Conservation (phyloP, 2,888 invertebrate genomes). For the Scaptomyza polygonia region DNA sequence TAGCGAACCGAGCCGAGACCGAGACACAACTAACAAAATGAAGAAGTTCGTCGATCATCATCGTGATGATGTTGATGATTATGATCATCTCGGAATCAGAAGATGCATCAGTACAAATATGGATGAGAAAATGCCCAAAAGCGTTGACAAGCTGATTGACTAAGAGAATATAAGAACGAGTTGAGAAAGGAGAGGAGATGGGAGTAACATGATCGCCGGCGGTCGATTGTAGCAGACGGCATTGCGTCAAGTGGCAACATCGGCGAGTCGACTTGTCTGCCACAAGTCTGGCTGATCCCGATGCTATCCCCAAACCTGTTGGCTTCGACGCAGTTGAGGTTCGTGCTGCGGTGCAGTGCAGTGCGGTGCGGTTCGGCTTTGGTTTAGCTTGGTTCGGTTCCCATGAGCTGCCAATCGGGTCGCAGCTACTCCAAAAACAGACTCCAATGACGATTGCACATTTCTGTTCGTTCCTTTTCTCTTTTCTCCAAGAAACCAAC, state of each 20-base stretch:
- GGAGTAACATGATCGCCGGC: conserved; percentile 48
- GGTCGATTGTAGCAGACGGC: conserved; percentile 65
- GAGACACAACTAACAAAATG: conserved; percentile 53
- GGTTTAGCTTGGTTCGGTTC: conserved; percentile 33
- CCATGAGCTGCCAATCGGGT: conserved; percentile 67
- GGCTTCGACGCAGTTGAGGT: conserved; percentile 7
- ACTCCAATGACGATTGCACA: conserved; percentile 71
- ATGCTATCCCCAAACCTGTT: conserved; percentile 14
- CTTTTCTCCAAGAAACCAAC: conserved; percentile 10
- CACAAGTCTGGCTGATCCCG: conserved; percentile 58
- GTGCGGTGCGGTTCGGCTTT: not conserved
- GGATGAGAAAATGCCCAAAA: conserved; percentile 57
- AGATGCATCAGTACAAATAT: conserved; percentile 10
- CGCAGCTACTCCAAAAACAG: conserved; percentile 55
- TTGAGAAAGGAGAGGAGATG: not conserved
- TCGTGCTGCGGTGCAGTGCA: too few relatives aligned
- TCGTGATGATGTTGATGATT: conserved; percentile 9
- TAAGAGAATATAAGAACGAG: conserved; percentile 8
- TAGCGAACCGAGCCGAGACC: conserved; percentile 9
- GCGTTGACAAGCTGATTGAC: conserved; percentile 37
- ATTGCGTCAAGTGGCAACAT: conserved; percentile 80
- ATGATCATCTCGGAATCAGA: conserved; percentile 15
- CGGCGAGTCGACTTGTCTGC: conserved; percentile 74
- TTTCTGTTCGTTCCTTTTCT: conserved; percentile 32
- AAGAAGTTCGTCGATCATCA: conserved; percentile 61